Conservation (phyloP, 1,140 invertebrate species). For the Cyclargus thomasi region DNA sequence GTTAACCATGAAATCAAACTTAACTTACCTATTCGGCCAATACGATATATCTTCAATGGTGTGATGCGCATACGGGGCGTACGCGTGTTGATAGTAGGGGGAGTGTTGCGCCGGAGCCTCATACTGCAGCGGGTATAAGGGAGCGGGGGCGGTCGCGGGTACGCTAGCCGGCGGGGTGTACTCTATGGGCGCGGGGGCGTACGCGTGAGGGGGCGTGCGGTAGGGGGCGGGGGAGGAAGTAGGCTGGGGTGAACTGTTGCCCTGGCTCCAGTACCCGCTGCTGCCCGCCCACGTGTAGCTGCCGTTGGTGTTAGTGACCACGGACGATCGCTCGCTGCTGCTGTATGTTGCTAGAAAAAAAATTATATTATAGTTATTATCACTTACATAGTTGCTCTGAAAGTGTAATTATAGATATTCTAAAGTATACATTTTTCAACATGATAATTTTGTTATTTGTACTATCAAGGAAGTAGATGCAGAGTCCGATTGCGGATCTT, state of each 20-base stretch:
- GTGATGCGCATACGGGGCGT: conserved; percentile 63
- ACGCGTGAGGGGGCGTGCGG: conserved; percentile 55
- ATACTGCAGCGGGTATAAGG: conserved; percentile 57
- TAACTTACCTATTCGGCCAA: conserved; percentile 58
- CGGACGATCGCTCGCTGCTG: conserved; percentile 55
- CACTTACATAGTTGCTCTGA: too few species aligned
- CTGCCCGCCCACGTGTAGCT: conserved; percentile 63
- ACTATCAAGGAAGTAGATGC: too few species aligned
- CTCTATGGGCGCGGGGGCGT: conserved; percentile 50
- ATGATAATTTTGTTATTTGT: too few species aligned
- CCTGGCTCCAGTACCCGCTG: conserved; percentile 60
- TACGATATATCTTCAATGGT: conserved; percentile 48
- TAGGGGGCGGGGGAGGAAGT: conserved; percentile 52
- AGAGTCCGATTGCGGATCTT: too few species aligned
- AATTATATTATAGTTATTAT: neutral
- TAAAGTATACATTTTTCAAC: too few species aligned
- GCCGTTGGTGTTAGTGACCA: conserved; percentile 51
- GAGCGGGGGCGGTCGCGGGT: conserved; percentile 45
- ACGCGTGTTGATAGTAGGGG: conserved; percentile 60
- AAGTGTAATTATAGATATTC: too few species aligned
- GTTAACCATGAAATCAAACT: too few species aligned
- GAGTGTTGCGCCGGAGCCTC: conserved; percentile 57
- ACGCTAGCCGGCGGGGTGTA: conserved; percentile 51
- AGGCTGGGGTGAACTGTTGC: conserved; percentile 53
- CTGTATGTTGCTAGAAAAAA: conserved; percentile 55